Evolutionary conservation across 2,888 invertebrate genomes (phyloP).

Genomic region (Drosophila robusta): DNA sequence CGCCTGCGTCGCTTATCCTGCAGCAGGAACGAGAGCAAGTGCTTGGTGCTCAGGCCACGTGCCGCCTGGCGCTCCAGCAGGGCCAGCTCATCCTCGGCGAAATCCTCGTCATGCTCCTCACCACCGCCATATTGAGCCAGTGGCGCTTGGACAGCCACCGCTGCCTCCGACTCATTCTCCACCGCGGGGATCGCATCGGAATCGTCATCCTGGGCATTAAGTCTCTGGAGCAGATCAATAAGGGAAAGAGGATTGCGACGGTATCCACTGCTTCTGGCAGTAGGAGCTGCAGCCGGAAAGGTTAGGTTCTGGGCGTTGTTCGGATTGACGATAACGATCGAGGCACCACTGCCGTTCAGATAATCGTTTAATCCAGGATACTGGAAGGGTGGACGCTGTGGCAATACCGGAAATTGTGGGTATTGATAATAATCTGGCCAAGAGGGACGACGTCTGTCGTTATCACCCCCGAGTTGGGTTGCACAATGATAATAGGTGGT

Average conservation of each 20-base stretch:
- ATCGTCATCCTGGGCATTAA: constrained; percentile 42
- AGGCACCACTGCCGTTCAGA: too few relatives aligned
- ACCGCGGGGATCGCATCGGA: constrained; percentile 33
- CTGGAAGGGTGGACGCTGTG: constrained; percentile 11
- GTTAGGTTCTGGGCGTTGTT: constrained; percentile 43
- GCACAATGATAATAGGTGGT: constrained; percentile 47
- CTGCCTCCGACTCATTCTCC: constrained; percentile 21
- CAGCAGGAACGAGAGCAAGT: constrained; percentile 46
- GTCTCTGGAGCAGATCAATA: constrained; percentile 36
- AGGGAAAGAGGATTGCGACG: constrained; percentile 28
- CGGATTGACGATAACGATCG: constrained; percentile 54
- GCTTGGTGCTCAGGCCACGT: constrained; percentile 53
- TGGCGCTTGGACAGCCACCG: too few relatives aligned
- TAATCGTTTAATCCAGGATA: too few relatives aligned
- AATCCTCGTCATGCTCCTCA: constrained; percentile 43
- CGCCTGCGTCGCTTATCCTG: constrained; percentile 63
- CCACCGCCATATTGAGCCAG: background rate
- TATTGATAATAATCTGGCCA: constrained; percentile 34
- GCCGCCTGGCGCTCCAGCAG: constrained; percentile 59
- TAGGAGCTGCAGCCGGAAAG: background rate
- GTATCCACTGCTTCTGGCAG: background rate
- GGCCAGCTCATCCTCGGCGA: constrained; percentile 49
- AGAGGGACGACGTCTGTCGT: constrained; percentile 31
- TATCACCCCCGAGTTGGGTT: constrained; percentile 12
- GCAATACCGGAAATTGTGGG: constrained; percentile 1